Conservation (phyloP, 2,113 vertebrate genomes). For the Clarias batrachus region DNA sequence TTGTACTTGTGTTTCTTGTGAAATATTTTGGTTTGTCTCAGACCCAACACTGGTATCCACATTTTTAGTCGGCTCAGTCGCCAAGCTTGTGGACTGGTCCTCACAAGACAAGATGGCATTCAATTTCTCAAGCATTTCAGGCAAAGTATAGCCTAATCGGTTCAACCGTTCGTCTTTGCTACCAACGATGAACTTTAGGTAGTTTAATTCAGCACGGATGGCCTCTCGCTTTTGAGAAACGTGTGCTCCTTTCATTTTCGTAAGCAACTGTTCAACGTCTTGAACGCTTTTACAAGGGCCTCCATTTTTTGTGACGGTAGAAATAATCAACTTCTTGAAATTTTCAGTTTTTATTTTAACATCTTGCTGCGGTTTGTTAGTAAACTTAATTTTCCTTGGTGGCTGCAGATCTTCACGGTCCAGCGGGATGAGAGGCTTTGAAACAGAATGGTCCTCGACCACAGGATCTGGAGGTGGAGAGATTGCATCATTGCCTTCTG, state of each 20-base stretch:
- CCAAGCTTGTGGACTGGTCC: background rate
- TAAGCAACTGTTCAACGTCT: conserved; percentile 70
- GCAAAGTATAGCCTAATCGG: conserved; percentile 31
- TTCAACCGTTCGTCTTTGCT: conserved; percentile 59
- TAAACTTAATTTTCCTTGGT: background rate
- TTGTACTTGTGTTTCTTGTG: background rate
- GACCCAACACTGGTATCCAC: background rate
- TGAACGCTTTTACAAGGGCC: conserved; percentile 69
- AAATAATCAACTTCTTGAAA: conserved; percentile 59
- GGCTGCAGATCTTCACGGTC: conserved; percentile 23
- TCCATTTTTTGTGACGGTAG: conserved; percentile 62
- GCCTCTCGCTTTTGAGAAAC: conserved; percentile 63
- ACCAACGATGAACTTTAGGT: conserved; percentile 69
- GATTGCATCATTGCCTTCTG: background rate
- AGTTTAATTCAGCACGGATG: conserved; percentile 67
- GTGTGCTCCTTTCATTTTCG: conserved; percentile 59
- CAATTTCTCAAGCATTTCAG: conserved; percentile 63
- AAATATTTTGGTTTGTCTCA: background rate
- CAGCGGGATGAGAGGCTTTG: background rate
- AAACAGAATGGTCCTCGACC: background rate
- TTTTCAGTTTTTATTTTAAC: conserved; percentile 42
- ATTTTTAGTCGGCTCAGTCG: background rate
- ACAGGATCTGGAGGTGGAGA: background rate
- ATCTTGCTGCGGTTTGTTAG: background rate
- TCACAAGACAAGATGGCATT: conserved; percentile 63